Conservation (phyloP, 2,113 vertebrate genomes). For the Ascaphus truei region DNA sequence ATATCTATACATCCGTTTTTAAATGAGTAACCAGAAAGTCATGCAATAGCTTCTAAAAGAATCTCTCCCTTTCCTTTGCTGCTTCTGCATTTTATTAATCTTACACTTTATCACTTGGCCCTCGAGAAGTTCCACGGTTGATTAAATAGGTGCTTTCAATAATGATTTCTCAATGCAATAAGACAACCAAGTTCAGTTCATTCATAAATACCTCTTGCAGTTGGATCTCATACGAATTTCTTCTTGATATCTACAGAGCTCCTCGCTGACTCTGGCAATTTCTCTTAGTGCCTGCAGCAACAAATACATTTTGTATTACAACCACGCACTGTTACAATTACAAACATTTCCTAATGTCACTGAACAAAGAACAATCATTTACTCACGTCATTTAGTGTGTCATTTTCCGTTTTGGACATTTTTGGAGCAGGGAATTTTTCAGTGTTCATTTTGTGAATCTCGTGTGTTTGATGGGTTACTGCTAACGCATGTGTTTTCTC, state of each 20-base stretch:
- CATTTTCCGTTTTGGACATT: conserved; percentile 58
- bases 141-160: no score
- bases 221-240: conserved; percentile 76
- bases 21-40: no score
- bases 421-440: conserved; percentile 40
- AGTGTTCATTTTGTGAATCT: not conserved
- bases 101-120: no score
- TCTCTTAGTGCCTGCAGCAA: conserved; percentile 85
- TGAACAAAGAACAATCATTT: not conserved
- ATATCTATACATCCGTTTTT: no score
- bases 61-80: no score
- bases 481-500: conserved; percentile 23
- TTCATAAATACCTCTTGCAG: conserved; percentile 77
- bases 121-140: no score
- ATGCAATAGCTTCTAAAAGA: no score
- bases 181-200: no score
- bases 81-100: no score
- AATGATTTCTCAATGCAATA: no score
- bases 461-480: not conserved
- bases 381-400: conserved; percentile 86
- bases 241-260: conserved; percentile 93
- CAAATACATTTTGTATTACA: not conserved
- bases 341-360: not conserved
- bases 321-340: not conserved
- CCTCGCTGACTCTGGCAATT: conserved; percentile 93